Conservation (phyloP, 1,140 invertebrate genomes). For the Druon quercuslanigerum region DNA sequence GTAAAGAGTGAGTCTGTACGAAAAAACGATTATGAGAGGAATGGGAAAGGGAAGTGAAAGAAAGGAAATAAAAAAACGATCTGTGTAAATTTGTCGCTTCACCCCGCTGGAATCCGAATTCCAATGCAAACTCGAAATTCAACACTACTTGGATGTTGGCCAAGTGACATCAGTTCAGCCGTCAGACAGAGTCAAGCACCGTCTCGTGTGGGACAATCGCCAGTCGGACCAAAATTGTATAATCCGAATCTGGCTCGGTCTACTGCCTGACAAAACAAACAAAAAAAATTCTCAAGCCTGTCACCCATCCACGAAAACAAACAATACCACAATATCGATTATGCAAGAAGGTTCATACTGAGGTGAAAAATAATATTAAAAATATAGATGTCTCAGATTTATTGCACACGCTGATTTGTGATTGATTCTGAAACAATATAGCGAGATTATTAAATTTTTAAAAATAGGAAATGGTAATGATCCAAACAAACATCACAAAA, state of each 20-base stretch:
- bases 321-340: background rate
- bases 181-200: conserved; percentile 45
- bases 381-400: background rate
- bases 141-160: conserved; percentile 62
- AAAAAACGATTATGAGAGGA: conserved; percentile 15
- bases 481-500: background rate
- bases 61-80: conserved; percentile 28
- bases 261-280: conserved; percentile 5
- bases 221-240: conserved; percentile 48
- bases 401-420: no score
- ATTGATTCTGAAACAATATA: no score
- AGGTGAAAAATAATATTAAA: background rate
- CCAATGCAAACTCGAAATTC: conserved; percentile 61
- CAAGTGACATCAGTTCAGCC: conserved; percentile 60
- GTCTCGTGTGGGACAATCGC: conserved; percentile 47
- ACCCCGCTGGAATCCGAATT: conserved; percentile 55
- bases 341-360: background rate
- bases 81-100: conserved; percentile 54
- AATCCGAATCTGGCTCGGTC: conserved; percentile 45
- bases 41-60: conserved; percentile 42
- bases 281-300: background rate
- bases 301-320: background rate
- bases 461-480: no score
- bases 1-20: background rate
- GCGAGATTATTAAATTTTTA: no score